Conservation (phyloP, 1,140 invertebrate species). For the Drosophila malerkotliana region DNA sequence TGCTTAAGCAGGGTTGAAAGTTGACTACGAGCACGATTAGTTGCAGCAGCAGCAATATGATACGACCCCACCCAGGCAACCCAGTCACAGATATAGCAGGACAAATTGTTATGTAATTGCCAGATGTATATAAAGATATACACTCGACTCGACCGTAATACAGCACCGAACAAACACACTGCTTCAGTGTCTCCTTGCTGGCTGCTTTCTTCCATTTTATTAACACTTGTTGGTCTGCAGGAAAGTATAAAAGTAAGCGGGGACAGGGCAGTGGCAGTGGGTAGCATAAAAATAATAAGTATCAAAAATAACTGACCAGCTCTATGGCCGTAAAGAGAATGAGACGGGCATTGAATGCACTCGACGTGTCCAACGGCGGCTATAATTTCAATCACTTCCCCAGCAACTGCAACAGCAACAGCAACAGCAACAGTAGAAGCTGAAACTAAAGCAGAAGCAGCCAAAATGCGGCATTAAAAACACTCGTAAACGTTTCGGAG, state of each 20-base stretch:
- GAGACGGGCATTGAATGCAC: constrained; percentile 60
- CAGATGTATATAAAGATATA: constrained; percentile 30
- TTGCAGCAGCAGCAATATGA: constrained; percentile 25
- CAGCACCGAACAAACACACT: constrained; percentile 13
- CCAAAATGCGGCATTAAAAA: constrained; percentile 72
- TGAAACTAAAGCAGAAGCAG: neutral
- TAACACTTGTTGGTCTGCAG: constrained; percentile 49
- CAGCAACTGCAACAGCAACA: constrained; percentile 26
- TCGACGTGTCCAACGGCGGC: constrained; percentile 48
- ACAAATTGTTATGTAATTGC: constrained; percentile 61
- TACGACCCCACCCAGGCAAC: neutral
- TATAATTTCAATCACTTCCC: constrained; percentile 71
- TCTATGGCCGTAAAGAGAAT: constrained; percentile 45
- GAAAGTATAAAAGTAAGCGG: neutral
- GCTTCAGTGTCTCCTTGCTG: constrained; percentile 2
- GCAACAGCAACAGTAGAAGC: neutral
- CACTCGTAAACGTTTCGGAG: constrained; percentile 58
- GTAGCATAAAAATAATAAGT: constrained; percentile 65
- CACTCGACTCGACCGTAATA: constrained; percentile 16
- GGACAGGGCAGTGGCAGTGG: neutral
- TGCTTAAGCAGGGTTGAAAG: constrained; percentile 1
- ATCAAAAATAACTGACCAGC: constrained; percentile 67
- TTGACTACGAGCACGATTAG: constrained; percentile 34
- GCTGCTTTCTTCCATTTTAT: constrained; percentile 46
- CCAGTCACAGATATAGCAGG: constrained; percentile 7